These are phyloP conservation scores for Crenichthys baileyi DNA, from an alignment of 2,797 vertebrate species.

Conservation along the genomic window DNA sequence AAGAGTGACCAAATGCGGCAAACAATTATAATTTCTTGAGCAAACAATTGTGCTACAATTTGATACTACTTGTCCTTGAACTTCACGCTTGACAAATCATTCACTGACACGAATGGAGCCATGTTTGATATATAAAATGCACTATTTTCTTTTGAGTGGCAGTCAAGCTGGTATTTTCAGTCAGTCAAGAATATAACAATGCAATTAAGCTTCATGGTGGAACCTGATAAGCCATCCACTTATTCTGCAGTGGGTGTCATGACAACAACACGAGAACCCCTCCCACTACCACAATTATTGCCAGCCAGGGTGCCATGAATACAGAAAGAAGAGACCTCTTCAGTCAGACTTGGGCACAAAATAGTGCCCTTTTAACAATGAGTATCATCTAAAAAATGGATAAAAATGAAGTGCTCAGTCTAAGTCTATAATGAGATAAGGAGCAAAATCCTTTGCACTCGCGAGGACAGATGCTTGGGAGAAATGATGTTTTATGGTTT, in stretches of 20 bases:
- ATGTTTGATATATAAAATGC: constrained; percentile 12
- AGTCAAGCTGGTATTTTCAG: constrained; percentile 22
- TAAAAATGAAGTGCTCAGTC: constrained; percentile 37
- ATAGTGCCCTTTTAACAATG: constrained; percentile 40
- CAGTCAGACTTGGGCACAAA: constrained; percentile 26
- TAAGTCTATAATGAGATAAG: constrained; percentile 26
- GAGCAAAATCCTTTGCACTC: neutral
- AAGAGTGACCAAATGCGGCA: constrained; percentile 4
- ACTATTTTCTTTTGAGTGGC: constrained; percentile 4
- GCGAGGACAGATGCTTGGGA: constrained; percentile 2
- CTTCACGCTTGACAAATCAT: constrained; percentile 11
- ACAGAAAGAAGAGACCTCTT: constrained; percentile 49
- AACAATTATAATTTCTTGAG: neutral
- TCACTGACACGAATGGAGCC: neutral
- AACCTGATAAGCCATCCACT: constrained; percentile 68
- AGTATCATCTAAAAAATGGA: constrained; percentile 20
- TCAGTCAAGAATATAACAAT: constrained; percentile 48
- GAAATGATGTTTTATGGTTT: neutral
- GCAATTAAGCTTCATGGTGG: constrained; percentile 61
- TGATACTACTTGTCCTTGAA: constrained; percentile 21
- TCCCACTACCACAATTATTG: constrained; percentile 35
- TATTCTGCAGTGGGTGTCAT: constrained; percentile 70
- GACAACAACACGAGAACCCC: constrained; percentile 62
- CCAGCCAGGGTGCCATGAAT: constrained; percentile 48
- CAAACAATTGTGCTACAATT: neutral